Evolutionary conservation across 2,888 invertebrate species (phyloP), one percentile per base, ranked within the genome.

Genomic region (Spicauda simplicius): DNA sequence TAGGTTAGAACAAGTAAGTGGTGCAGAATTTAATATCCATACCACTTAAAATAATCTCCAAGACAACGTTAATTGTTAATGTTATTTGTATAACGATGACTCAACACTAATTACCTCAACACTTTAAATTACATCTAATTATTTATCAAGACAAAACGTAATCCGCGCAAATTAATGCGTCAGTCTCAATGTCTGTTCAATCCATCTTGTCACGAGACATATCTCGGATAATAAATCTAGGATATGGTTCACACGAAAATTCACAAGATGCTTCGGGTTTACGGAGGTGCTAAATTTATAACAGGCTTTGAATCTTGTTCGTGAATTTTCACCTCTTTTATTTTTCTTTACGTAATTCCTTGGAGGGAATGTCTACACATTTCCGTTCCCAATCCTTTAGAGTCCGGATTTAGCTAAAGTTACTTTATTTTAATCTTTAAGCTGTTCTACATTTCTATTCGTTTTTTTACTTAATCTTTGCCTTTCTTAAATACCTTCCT

Each of bases 161-260:
- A 41, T 41, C 41, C 41, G 14, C 41, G 12, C 12, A 45, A 18
- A 57, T 57, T 57, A 48, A 59, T 5, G 25, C 25, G 25, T 25
- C 25, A 25, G 3, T 59, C 12, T 16, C 18, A 18, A 33, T 61
- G 50, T 53, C 37, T 37, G 37, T 37, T n/a, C 53, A n/a, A 37
- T 61, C 53, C 19, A 37, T 61, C 61, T 53, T 53, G 61, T 52
- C 60, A 60, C n/a, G 14, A 60, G 50, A 61, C 53, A 41, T 53
- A 61, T 61, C 61, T 37, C n/a, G 8, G 37, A 41, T 52, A 14
- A 61, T 61, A 61, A 61, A 61, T 53, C 16, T n/a, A n/a, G 59
- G 60, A 18, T 30, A 30, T 16, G 59, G 33, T 33, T 52, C 18
- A 60, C 50, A 50, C 50, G 25, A 61, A 61, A 50, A 25, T 33